These are phyloP conservation scores for Hippopotamyrus pictus DNA, from an alignment of 2,797 vertebrate species.

Conservation along the genomic window DNA sequence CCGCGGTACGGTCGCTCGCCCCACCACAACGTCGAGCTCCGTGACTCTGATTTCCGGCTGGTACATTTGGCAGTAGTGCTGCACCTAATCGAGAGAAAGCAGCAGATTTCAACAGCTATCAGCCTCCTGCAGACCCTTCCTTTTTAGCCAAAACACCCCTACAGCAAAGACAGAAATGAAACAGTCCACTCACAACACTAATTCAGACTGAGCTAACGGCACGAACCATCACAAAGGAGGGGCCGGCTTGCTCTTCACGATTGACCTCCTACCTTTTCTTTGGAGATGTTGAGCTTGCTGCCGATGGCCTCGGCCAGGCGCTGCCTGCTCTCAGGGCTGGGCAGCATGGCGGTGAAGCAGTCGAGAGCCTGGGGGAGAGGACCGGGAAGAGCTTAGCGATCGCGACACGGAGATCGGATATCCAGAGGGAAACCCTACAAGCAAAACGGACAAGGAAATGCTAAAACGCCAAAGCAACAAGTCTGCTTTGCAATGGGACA, in stretches of 20 bases:
- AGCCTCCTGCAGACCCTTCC: no score
- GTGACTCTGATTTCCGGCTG: conserved; percentile 75
- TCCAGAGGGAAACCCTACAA: neutral
- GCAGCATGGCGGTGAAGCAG: conserved; percentile 93
- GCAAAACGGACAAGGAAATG: neutral
- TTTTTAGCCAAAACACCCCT: neutral
- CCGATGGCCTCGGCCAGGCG: conserved; percentile 88
- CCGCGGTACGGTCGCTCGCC: conserved; percentile 67
- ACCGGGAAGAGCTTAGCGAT: neutral
- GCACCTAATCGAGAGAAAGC: conserved; percentile 52
- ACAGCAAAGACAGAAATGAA: neutral
- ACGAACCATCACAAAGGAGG: neutral
- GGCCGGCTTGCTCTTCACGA: neutral
- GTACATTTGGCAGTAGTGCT: conserved; percentile 84
- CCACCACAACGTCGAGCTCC: conserved; percentile 76
- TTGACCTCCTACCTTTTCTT: conserved; percentile 69
- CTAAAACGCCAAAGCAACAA: neutral
- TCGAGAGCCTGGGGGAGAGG: conserved; percentile 73
- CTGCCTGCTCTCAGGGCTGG: conserved; percentile 64
- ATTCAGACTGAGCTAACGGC: neutral
- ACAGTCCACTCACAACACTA: neutral
- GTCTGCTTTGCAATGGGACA: neutral
- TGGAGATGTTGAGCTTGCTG: conserved; percentile 89
- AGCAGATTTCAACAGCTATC: neutral
- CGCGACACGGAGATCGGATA: neutral